Evolutionary conservation across 2,113 vertebrate species (phyloP).

Genomic region (Elanoides forficatus): DNA sequence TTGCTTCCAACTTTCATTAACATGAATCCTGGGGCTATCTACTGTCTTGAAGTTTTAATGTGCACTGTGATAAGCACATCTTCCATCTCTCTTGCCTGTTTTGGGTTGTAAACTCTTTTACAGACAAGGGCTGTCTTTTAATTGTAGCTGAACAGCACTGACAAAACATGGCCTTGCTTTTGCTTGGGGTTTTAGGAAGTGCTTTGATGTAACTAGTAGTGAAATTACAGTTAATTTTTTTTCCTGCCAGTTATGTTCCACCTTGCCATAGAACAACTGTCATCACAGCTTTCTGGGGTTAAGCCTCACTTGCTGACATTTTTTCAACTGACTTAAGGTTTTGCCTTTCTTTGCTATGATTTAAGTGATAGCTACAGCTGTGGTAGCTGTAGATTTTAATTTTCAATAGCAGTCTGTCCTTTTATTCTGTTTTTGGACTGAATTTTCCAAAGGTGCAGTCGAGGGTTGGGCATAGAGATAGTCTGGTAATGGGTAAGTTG

Average conservation of each 20-base stretch:
- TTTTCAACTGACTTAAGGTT: background rate
- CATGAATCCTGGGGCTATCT: constrained; percentile 34
- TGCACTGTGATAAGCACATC: background rate
- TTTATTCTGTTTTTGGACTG: background rate
- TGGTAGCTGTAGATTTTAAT: background rate
- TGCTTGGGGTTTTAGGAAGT: background rate
- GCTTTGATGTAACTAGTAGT: constrained; percentile 12
- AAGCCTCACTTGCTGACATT: background rate
- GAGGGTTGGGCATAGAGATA: background rate
- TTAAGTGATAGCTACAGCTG: background rate
- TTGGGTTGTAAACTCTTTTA: constrained; percentile 28
- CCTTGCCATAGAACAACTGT: background rate
- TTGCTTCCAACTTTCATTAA: constrained; percentile 36
- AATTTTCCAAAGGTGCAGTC: background rate
- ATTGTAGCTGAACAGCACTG: background rate
- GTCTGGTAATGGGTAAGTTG: background rate
- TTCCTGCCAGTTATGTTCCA: constrained; percentile 4
- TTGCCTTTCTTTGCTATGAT: background rate
- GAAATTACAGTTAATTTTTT: background rate
- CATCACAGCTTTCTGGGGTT: background rate
- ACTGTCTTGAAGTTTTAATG: constrained; percentile 39
- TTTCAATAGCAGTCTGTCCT: background rate
- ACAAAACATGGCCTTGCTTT: constrained; percentile 12
- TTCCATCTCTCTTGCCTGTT: background rate
- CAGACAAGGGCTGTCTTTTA: constrained; percentile 16